Evolutionary conservation across 2,797 vertebrate genomes (phyloP).

Genomic region (Delichon dasypus): DNA sequence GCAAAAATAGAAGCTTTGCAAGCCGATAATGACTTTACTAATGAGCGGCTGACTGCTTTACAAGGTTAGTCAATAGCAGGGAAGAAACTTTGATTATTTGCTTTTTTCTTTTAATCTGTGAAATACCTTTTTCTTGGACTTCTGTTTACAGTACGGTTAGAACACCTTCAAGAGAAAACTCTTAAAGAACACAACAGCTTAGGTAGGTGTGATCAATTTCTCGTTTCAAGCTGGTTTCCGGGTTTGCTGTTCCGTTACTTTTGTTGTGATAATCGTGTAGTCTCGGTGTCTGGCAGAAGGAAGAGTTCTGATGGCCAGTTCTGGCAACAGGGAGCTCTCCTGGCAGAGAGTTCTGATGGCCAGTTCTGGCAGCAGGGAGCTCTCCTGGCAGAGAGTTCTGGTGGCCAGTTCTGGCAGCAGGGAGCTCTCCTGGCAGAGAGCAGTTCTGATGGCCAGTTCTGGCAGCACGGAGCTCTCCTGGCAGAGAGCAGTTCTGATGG

Average conservation of each 20-base stretch:
- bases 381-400: too few relatives aligned
- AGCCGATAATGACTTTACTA: slow-evolving; percentile 98
- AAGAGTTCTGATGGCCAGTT: too few relatives aligned
- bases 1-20: slow-evolving; percentile 97
- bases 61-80: slow-evolving; percentile 83
- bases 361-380: too few relatives aligned
- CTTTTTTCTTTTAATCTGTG: slow-evolving; percentile 75
- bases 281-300: background rate
- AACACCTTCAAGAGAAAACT: slow-evolving; percentile 98
- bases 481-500: too few relatives aligned
- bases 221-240: slow-evolving; percentile 61
- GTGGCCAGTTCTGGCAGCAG: too few relatives aligned
- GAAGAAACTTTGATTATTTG: slow-evolving; percentile 30
- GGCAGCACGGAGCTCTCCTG: too few relatives aligned
- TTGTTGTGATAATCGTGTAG: background rate
- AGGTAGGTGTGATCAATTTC: slow-evolving; percentile 85
- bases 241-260: background rate
- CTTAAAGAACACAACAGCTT: slow-evolving; percentile 97
- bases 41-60: slow-evolving; percentile 92
- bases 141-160: slow-evolving; percentile 95
- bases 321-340: too few relatives aligned
- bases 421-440: too few relatives aligned
- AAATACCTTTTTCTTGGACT: slow-evolving; percentile 85
- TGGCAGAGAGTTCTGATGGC: too few relatives aligned
- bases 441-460: too few relatives aligned